A percentile compares a stretch with the other conserved stretches of the same genome.
These are phyloP conservation scores for Heliocidaris tuberculata DNA, from an alignment of 35 echinoderm and acorn worm species.

Conservation along the genomic window DNA sequence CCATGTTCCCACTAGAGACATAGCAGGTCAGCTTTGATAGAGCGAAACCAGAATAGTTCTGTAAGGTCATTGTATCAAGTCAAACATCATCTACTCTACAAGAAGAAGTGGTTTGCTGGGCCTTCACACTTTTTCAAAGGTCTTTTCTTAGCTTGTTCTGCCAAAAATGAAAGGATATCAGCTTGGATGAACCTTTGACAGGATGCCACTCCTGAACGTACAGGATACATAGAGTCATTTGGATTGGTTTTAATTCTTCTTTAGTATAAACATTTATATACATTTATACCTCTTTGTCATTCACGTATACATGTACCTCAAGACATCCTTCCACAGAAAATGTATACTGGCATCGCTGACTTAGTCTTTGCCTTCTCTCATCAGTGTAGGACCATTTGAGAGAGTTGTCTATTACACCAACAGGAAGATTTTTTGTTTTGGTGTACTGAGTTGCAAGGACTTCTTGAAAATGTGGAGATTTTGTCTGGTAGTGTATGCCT, in stretches of 20 bases:
- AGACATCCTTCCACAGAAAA: neutral
- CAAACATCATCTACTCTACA: neutral
- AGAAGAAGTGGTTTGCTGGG: neutral
- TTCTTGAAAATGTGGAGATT: neutral
- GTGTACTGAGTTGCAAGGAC: neutral
- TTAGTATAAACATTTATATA: neutral
- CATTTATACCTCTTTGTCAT: no score
- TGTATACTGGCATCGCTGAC: neutral
- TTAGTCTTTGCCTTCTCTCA: neutral
- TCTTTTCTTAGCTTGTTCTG: neutral
- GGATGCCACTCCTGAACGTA: neutral
- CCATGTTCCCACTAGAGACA: neutral
- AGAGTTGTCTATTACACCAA: neutral
- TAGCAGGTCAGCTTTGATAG: no score
- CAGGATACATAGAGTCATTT: neutral
- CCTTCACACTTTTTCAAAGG: neutral
- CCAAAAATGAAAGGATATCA: neutral
- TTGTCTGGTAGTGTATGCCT: neutral
- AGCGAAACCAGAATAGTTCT: no score
- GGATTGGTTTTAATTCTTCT: neutral
- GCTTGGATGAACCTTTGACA: neutral
- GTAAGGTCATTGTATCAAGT: no score
- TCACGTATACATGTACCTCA: neutral
- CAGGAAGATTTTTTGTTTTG: neutral
- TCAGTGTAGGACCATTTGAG: neutral